Conservation (phyloP, 1,140 invertebrate species). For the Ips nitidus region DNA sequence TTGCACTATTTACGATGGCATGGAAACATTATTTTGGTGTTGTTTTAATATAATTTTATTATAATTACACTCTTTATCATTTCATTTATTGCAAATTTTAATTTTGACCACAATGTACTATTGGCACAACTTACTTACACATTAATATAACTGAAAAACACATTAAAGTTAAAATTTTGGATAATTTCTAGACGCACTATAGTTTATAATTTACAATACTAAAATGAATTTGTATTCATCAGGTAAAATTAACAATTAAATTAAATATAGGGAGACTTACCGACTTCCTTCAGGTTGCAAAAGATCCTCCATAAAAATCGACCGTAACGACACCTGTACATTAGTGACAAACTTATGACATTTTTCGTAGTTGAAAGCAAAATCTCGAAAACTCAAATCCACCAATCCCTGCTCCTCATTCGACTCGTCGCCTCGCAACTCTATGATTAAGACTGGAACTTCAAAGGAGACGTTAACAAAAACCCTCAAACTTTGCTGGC, state of each 20-base stretch:
- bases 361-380: conserved; percentile 73
- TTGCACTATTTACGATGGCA: too few relatives aligned
- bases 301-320: conserved; percentile 86
- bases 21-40: too few relatives aligned
- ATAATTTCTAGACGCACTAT: too few relatives aligned
- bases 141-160: neutral
- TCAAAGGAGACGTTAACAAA: conserved; percentile 56
- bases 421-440: conserved; percentile 67
- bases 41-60: too few relatives aligned
- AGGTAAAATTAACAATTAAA: too few relatives aligned
- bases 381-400: conserved; percentile 80
- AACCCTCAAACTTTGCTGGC: conserved; percentile 11
- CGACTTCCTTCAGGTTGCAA: conserved; percentile 70
- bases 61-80: too few relatives aligned
- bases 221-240: too few relatives aligned
- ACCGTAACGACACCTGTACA: conserved; percentile 76
- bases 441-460: conserved; percentile 70
- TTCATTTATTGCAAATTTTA: too few relatives aligned
- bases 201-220: too few relatives aligned
- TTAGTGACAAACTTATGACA: conserved; percentile 65
- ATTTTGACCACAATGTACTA: too few relatives aligned
- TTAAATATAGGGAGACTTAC: neutral
- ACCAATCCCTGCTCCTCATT: conserved; percentile 71
- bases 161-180: neutral
- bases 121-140: too few relatives aligned